A percentile compares a stretch with the other conserved stretches of the same genome.
These are phyloP conservation scores for Machimus atricapillus DNA, from an alignment of 2,888 invertebrate species.

Conservation along the genomic window DNA sequence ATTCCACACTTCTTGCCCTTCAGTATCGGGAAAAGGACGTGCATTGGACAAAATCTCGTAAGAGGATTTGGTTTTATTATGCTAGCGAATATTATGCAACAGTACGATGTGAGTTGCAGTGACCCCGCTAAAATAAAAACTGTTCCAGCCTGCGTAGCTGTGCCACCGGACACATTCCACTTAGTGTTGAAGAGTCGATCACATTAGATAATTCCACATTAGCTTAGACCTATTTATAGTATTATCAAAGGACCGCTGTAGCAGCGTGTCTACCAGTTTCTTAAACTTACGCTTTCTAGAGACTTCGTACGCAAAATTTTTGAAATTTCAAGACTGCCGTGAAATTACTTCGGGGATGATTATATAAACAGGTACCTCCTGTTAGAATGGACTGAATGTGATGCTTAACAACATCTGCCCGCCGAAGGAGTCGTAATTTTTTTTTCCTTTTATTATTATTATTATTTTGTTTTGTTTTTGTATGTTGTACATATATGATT, in stretches of 20 bases:
- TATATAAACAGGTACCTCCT: background rate
- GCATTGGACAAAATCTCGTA: conserved; percentile 79
- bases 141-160: conserved; percentile 73
- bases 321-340: background rate
- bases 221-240: conserved; percentile 6
- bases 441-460: too few species aligned
- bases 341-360: background rate
- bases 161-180: conserved; percentile 74
- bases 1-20: conserved; percentile 79
- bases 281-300: conserved; percentile 4
- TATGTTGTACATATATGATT: conserved; percentile 46
- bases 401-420: background rate
- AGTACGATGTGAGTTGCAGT: conserved; percentile 70
- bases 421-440: conserved; percentile 36
- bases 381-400: background rate
- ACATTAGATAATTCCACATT: conserved; percentile 7
- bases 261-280: background rate
- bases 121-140: conserved; percentile 65
- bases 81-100: conserved; percentile 73
- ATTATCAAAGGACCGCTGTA: conserved; percentile 8
- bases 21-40: conserved; percentile 80
- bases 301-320: conserved; percentile 5
- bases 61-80: conserved; percentile 76
- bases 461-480: conserved; percentile 29
- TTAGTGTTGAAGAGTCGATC: conserved; percentile 66